These are phyloP conservation scores for Nannoperca australis DNA, from an alignment of 2,797 vertebrate genomes.

Conservation along the genomic window DNA sequence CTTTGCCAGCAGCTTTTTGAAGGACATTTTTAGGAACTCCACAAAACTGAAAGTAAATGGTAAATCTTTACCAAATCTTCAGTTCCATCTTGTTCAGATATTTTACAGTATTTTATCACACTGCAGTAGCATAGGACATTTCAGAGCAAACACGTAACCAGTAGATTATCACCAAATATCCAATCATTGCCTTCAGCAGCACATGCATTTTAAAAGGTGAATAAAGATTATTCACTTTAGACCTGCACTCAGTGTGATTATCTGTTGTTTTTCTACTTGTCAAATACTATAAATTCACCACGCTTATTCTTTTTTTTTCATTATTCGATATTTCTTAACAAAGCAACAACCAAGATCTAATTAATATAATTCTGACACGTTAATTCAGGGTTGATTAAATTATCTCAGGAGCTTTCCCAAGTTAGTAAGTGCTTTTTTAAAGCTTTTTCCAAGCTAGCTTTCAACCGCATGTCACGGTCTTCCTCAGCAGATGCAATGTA, in stretches of 20 bases:
- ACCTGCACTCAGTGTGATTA: neutral
- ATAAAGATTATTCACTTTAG: conserved; percentile 15
- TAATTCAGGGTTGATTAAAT: neutral
- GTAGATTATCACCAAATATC: conserved; percentile 1
- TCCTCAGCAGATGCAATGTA: neutral
- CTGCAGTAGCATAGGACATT: neutral
- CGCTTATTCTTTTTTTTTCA: neutral
- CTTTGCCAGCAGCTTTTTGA: neutral
- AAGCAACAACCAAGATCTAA: too few species aligned
- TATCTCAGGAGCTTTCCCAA: neutral
- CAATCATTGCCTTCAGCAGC: conserved; percentile 6
- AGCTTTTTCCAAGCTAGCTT: neutral
- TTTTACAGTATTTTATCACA: neutral
- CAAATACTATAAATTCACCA: neutral
- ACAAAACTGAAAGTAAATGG: neutral
- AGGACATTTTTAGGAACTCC: conserved; percentile 18
- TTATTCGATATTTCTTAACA: neutral
- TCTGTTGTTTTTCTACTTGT: neutral
- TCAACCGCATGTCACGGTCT: neutral
- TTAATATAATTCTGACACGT: neutral
- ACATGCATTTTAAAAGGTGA: conserved; percentile 7
- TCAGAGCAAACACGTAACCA: neutral
- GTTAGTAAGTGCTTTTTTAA: too few species aligned
- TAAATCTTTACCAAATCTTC: neutral
- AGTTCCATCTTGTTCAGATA: neutral